These are phyloP conservation scores for Eunapius fragilis DNA, from an alignment of 37 sponge, comb jelly and placozoan genomes.

Conservation along the genomic window DNA sequence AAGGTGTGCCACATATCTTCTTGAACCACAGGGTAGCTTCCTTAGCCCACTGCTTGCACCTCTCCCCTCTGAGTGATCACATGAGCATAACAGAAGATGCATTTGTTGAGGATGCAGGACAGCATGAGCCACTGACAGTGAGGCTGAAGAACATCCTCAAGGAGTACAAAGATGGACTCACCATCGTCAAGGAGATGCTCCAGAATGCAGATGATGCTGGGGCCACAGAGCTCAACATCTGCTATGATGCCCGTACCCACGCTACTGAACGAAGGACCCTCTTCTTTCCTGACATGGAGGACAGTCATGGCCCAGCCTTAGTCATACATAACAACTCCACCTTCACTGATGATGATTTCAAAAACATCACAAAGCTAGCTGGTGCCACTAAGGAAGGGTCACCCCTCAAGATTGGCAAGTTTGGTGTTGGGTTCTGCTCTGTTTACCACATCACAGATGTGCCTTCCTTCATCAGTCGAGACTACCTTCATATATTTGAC, in stretches of 20 bases:
- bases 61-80: constrained; percentile 34
- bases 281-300: constrained; percentile 51
- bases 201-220: constrained; percentile 85
- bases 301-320: constrained; percentile 60
- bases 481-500: constrained; percentile 62
- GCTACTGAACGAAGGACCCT: not conserved
- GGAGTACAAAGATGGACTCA: constrained; percentile 69
- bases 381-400: constrained; percentile 69
- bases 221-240: constrained; percentile 63
- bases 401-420: constrained; percentile 69
- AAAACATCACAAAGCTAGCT: constrained; percentile 73
- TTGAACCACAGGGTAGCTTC: constrained; percentile 13
- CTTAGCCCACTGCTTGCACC: constrained; percentile 21
- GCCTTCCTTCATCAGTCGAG: constrained; percentile 40
- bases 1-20: not conserved
- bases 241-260: constrained; percentile 45
- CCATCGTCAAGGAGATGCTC: constrained; percentile 63
- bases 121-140: constrained; percentile 48
- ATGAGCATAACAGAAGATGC: constrained; percentile 48
- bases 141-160: constrained; percentile 61
- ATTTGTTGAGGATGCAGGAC: constrained; percentile 67
- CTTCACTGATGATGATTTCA: constrained; percentile 71
- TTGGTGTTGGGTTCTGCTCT: constrained; percentile 73
- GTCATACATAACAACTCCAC: constrained; percentile 40
- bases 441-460: constrained; percentile 67